A percentile compares a stretch with the other conserved stretches of the same genome.
These are phyloP conservation scores for Cossypha niveicapilla DNA, from an alignment of 2,797 vertebrate genomes.

Conservation along the genomic window DNA sequence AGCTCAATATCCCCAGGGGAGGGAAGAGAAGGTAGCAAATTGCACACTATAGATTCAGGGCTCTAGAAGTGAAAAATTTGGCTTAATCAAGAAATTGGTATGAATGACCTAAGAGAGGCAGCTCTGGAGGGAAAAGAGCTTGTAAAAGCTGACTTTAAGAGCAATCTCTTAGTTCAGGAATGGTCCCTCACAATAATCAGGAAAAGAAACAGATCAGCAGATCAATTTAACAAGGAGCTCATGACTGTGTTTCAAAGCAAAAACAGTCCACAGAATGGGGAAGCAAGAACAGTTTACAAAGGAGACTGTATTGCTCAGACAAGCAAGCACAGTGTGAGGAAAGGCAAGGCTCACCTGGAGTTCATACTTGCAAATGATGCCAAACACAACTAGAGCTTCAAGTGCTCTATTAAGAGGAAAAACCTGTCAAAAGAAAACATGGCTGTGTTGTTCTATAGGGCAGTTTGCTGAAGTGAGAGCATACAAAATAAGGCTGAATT, in stretches of 20 bases:
- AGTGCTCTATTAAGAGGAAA: background rate
- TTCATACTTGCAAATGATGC: background rate
- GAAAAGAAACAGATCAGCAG: background rate
- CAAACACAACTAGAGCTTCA: background rate
- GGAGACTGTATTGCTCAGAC: background rate
- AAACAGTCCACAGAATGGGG: background rate
- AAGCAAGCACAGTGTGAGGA: background rate
- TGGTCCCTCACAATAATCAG: background rate
- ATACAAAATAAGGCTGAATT: background rate
- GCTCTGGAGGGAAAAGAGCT: background rate
- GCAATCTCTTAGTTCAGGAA: background rate
- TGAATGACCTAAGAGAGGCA: rapidly evolving
- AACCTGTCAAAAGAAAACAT: background rate
- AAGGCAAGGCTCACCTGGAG: background rate
- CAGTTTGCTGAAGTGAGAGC: background rate
- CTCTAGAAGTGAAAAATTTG: background rate
- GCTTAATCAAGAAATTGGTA: background rate
- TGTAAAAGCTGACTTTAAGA: background rate
- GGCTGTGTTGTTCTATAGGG: background rate
- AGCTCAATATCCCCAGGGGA: background rate
- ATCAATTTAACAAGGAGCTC: background rate
- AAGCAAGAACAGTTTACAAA: background rate
- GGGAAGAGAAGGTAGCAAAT: background rate
- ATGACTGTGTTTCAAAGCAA: background rate
- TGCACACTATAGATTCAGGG: background rate